Evolutionary conservation across 2,888 invertebrate species (phyloP).

Genomic region (Oeneis ivallda): DNA sequence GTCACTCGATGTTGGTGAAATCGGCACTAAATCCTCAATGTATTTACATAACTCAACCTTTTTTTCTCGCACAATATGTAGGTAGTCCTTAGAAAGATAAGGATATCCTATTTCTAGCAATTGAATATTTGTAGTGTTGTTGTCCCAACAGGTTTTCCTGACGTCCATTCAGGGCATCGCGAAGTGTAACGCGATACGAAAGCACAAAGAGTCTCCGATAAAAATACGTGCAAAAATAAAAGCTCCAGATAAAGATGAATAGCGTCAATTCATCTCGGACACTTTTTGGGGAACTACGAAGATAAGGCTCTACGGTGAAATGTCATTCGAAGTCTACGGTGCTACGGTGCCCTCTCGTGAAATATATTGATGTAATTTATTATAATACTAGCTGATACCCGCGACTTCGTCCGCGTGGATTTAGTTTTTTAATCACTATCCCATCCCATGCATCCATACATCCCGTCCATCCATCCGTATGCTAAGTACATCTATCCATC

Average conservation of each 20-base stretch:
- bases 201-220: slow-evolving; percentile 31
- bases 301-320: slow-evolving; percentile 5
- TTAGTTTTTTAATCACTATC: too few species aligned
- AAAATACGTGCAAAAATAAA: slow-evolving; percentile 32
- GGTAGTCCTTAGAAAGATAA: slow-evolving; percentile 25
- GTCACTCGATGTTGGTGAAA: too few species aligned
- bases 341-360: not conserved
- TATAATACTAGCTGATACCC: too few species aligned
- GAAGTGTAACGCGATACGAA: slow-evolving; percentile 29
- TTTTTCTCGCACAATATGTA: slow-evolving; percentile 7
- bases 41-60: not conserved
- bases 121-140: slow-evolving; percentile 24
- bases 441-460: too few species aligned
- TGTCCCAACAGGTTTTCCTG: slow-evolving; percentile 19
- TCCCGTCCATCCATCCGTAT: too few species aligned
- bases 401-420: too few species aligned
- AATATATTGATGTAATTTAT: slow-evolving; percentile 7
- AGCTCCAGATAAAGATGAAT: slow-evolving; percentile 31
- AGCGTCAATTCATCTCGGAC: slow-evolving; percentile 31
- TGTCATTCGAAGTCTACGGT: slow-evolving; percentile 1
- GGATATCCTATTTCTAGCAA: slow-evolving; percentile 5
- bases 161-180: slow-evolving; percentile 1
- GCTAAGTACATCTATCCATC: too few species aligned
- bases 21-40: too few species aligned
- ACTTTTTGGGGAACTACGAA: slow-evolving; percentile 15